A percentile compares a stretch with the other conserved stretches of the same genome.
Conservation (phyloP, 2,888 invertebrate genomes). For the Alentia gelatinosa region DNA sequence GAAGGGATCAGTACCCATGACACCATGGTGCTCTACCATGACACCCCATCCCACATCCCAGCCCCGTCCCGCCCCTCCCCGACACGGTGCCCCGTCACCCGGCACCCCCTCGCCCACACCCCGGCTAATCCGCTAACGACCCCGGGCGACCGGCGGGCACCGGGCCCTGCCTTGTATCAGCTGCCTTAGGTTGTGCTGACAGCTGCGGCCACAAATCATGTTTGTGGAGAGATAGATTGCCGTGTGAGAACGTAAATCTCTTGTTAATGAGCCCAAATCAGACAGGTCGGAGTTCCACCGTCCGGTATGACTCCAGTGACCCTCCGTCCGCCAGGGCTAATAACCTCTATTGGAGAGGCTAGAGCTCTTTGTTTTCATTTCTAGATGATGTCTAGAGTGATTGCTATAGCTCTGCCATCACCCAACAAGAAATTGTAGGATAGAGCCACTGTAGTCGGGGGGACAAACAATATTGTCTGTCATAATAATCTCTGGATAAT, state of each 20-base stretch:
- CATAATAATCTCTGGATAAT: too few species aligned
- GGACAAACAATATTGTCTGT: too few species aligned
- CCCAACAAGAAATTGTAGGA: too few species aligned
- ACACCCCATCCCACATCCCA: background rate
- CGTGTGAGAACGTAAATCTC: background rate
- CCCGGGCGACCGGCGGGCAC: background rate
- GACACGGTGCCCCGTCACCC: background rate
- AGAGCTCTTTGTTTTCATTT: background rate
- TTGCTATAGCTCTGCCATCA: too few species aligned
- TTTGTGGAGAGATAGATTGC: background rate
- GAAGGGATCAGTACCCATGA: background rate
- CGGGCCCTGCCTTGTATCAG: background rate
- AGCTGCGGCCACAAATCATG: background rate
- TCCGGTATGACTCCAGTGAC: background rate
- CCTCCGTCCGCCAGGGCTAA: background rate
- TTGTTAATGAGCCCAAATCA: constrained; percentile 15
- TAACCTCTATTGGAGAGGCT: background rate
- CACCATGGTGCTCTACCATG: background rate
- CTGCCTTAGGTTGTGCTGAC: background rate
- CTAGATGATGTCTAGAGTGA: too few species aligned
- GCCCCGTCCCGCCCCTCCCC: background rate
- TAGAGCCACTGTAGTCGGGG: too few species aligned
- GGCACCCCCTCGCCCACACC: background rate
- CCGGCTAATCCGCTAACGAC: background rate
- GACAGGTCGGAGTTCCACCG: background rate